Conservation (phyloP, 2,888 invertebrate genomes). For the Stenolophus ochropezus region DNA sequence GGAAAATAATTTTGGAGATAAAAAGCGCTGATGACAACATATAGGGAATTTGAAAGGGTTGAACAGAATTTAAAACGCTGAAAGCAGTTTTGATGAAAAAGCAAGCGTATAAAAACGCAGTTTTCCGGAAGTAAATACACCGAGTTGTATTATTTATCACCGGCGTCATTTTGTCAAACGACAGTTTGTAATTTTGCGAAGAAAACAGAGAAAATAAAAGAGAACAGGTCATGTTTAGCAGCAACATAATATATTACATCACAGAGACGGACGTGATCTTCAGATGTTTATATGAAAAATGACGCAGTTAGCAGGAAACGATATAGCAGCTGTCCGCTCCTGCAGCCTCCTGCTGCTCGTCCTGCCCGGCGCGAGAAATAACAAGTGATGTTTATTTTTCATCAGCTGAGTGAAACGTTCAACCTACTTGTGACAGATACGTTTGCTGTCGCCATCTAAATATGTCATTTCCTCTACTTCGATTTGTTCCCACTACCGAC, state of each 20-base stretch:
- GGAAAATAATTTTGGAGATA: background rate
- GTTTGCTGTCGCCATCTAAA: conserved; percentile 28
- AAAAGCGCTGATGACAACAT: background rate
- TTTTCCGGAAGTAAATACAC: conserved; percentile 1
- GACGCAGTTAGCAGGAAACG: conserved; percentile 40
- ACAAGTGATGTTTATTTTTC: conserved; percentile 52
- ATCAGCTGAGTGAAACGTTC: conserved; percentile 39
- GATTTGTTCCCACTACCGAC: background rate
- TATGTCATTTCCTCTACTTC: conserved; percentile 8
- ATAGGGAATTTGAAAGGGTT: background rate
- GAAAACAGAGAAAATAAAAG: conserved; percentile 20
- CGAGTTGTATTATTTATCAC: conserved; percentile 15
- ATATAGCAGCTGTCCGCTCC: conserved; percentile 48
- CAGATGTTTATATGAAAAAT: conserved; percentile 52
- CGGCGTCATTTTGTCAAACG: conserved; percentile 32
- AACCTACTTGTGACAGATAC: conserved; percentile 28
- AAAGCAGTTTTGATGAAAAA: background rate
- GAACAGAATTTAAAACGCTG: background rate
- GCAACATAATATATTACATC: conserved; percentile 48
- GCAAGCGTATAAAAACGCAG: background rate
- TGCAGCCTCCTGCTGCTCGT: background rate
- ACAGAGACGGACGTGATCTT: conserved; percentile 43
- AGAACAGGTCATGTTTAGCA: conserved; percentile 40
- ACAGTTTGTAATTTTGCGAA: conserved; percentile 17
- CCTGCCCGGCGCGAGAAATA: conserved; percentile 10